These are phyloP conservation scores for Wiebesia pumilae DNA, from an alignment of 1,140 invertebrate genomes.

Conservation along the genomic window DNA sequence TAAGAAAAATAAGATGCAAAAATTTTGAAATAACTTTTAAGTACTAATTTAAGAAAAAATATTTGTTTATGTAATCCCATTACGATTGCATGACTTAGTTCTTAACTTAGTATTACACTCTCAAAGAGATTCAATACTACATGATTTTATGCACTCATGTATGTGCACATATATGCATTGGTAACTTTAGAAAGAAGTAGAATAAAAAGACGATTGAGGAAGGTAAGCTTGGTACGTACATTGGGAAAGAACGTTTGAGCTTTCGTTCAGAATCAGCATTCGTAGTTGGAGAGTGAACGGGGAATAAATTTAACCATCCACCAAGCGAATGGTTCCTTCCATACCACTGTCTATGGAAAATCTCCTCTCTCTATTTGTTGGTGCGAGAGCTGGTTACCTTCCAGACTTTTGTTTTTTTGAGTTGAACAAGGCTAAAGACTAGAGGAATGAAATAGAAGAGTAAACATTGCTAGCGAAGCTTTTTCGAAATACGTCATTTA, in stretches of 20 bases:
- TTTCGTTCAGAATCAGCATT: not conserved
- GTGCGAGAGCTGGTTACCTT: not conserved
- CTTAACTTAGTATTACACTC: not conserved
- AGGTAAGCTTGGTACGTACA: not conserved
- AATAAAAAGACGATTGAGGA: slow-evolving; percentile 12
- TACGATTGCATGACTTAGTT: not conserved
- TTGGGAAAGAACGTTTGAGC: not conserved
- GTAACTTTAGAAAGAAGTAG: not conserved
- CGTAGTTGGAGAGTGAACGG: not conserved
- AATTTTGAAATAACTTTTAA: not conserved
- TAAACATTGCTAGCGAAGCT: not conserved
- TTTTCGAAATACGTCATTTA: slow-evolving; percentile 13
- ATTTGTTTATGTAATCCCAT: not conserved
- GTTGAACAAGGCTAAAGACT: not conserved
- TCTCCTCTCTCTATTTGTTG: not conserved
- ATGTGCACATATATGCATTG: not conserved
- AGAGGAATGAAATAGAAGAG: not conserved
- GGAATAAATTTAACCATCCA: slow-evolving; percentile 34
- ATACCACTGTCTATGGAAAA: slow-evolving; percentile 7
- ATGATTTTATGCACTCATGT: too few species aligned
- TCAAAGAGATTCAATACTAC: not conserved
- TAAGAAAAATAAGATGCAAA: not conserved
- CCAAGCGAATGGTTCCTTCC: slow-evolving; percentile 26
- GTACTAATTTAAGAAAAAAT: not conserved
- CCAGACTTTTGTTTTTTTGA: slow-evolving; percentile 26